A percentile compares a stretch with the other conserved stretches of the same genome.
Evolutionary conservation across 2,113 vertebrate species (phyloP).

Genomic region (Xenopus laevis): DNA sequence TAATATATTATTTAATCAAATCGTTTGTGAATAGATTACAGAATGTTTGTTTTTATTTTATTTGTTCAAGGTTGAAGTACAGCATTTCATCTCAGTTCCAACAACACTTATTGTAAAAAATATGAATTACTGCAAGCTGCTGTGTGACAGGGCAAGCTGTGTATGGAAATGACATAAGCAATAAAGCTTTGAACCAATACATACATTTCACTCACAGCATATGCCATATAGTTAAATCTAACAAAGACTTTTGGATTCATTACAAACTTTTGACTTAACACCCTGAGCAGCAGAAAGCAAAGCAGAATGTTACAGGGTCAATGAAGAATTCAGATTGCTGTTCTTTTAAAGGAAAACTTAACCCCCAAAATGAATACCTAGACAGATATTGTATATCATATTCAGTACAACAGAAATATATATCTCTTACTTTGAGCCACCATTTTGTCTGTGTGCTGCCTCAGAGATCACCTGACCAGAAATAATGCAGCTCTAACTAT

Average conservation of each 20-base stretch:
- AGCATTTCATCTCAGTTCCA: conserved; percentile 50
- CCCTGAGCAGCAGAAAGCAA: no score
- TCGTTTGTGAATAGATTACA: no score
- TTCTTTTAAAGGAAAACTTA: not conserved
- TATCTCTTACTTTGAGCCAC: no score
- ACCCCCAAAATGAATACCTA: no score
- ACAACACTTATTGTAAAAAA: conserved; percentile 21
- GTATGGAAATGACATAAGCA: conserved; percentile 65
- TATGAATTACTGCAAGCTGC: conserved; percentile 56
- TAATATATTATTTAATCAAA: no score
- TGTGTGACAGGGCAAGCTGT: conserved; percentile 61
- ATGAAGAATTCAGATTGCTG: not conserved
- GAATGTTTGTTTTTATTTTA: conserved; percentile 19
- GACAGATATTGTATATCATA: no score
- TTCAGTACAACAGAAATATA: no score
- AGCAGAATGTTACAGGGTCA: not conserved
- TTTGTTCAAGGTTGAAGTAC: not conserved
- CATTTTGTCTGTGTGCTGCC: no score
- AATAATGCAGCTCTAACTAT: no score
- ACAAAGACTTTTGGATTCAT: not conserved
- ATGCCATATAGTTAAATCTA: conserved; percentile 11
- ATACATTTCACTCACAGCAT: conserved; percentile 46
- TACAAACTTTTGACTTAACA: not conserved
- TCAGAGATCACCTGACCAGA: no score
- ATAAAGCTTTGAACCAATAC: conserved; percentile 70